A percentile compares a stretch with the other conserved stretches of the same genome.
Evolutionary conservation across 1,140 invertebrate species (phyloP).

Genomic region (Drosophila willistoni): DNA sequence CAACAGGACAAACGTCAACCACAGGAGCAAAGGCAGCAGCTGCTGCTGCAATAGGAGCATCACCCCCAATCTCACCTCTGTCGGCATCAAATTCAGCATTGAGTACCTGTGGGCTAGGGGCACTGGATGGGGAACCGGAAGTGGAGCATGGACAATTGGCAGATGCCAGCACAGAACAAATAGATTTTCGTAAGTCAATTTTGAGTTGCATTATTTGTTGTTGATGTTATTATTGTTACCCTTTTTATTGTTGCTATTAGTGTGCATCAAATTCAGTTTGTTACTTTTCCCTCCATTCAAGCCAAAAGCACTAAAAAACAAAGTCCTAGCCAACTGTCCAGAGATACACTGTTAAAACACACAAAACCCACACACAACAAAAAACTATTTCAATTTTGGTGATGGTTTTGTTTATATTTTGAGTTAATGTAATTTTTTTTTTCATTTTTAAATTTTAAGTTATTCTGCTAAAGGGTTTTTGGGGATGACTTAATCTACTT

Average conservation of each 20-base stretch:
- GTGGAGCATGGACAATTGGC: conserved; percentile 68
- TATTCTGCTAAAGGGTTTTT: too few relatives aligned
- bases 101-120: conserved; percentile 37
- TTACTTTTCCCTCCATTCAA: conserved; percentile 28
- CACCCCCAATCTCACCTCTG: conserved; percentile 16
- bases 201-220: conserved; percentile 40
- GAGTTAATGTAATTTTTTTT: too few relatives aligned
- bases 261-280: conserved; percentile 71
- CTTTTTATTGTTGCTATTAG: conserved; percentile 32
- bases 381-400: too few relatives aligned
- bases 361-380: not conserved
- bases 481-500: too few relatives aligned
- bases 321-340: not conserved
- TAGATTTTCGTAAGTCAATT: conserved; percentile 82
- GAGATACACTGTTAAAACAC: not conserved
- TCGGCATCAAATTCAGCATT: conserved; percentile 17
- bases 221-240: conserved; percentile 17
- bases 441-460: too few relatives aligned
- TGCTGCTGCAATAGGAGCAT: not conserved
- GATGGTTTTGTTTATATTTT: too few relatives aligned
- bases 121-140: conserved; percentile 31
- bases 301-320: not conserved
- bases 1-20: conserved; percentile 21
- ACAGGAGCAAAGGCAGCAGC: not conserved
- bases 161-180: conserved; percentile 68